Percentiles rank a stretch among this genome's conserved stretches.
These are phyloP conservation scores for Scatophagus argus DNA, from an alignment of 2,113 vertebrate genomes.

Conservation along the genomic window DNA sequence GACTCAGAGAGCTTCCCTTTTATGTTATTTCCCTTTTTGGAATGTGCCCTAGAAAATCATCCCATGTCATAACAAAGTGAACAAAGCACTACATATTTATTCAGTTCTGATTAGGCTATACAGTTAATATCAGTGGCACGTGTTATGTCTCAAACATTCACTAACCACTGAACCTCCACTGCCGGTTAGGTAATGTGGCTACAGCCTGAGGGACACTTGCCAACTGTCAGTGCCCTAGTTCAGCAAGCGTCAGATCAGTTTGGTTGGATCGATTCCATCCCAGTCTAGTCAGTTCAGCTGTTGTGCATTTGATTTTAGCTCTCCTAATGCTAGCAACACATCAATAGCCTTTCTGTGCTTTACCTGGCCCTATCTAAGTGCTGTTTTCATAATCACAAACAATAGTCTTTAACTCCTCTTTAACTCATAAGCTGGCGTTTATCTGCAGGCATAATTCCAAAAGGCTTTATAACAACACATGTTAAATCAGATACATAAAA, in stretches of 20 bases:
- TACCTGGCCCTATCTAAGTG: slow-evolving; percentile 1
- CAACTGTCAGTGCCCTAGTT: slow-evolving; percentile 34
- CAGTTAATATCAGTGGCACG: background rate
- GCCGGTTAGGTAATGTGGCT: slow-evolving; percentile 41
- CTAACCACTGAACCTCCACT: slow-evolving; percentile 34
- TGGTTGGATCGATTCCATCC: slow-evolving; percentile 47
- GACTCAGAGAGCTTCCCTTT: background rate
- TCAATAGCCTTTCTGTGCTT: slow-evolving; percentile 39
- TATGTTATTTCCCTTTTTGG: background rate
- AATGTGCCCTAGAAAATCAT: background rate
- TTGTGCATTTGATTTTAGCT: slow-evolving; percentile 22
- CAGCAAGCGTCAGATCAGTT: slow-evolving; percentile 42
- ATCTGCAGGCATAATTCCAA: slow-evolving; percentile 9
- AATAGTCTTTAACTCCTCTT: slow-evolving; percentile 9
- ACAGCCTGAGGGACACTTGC: slow-evolving; percentile 44
- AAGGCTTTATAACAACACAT: background rate
- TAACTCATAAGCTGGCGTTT: background rate
- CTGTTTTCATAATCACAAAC: slow-evolving; percentile 18
- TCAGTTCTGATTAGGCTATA: slow-evolving; percentile 20
- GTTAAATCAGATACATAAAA: slow-evolving; percentile 20
- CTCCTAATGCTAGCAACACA: slow-evolving; percentile 40
- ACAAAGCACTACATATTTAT: background rate
- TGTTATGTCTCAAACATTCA: slow-evolving; percentile 26
- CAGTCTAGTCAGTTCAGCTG: slow-evolving; percentile 50
- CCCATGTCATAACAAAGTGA: slow-evolving; percentile 7